Conservation (phyloP, 1,140 invertebrate genomes). For the Pissodes strobi region DNA sequence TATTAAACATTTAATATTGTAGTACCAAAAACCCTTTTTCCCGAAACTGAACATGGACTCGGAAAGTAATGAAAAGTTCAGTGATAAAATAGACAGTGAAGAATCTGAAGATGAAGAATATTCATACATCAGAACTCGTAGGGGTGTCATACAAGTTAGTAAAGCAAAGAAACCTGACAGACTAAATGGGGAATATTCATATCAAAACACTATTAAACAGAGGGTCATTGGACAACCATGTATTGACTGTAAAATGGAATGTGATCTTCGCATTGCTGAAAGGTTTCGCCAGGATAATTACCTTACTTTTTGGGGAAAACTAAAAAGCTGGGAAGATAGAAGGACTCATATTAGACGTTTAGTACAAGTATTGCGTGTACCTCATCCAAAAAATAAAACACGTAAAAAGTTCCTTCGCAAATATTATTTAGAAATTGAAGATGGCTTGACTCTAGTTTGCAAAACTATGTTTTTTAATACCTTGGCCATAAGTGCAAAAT, state of each 20-base stretch:
- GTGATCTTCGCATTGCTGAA: constrained; percentile 19
- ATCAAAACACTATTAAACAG: constrained; percentile 26
- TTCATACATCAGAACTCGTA: constrained; percentile 10
- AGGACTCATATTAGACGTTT: constrained; percentile 16
- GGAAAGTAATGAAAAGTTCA: neutral
- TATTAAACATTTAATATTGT: too few species aligned
- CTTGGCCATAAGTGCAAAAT: constrained; percentile 24
- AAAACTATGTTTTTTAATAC: constrained; percentile 32
- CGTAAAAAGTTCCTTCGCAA: constrained; percentile 27
- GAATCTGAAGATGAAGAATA: constrained; percentile 17
- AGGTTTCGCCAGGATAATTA: constrained; percentile 27
- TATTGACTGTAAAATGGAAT: constrained; percentile 24
- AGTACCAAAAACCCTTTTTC: too few species aligned
- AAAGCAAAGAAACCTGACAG: constrained; percentile 23
- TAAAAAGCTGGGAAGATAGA: constrained; percentile 26
- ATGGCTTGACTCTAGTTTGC: constrained; percentile 20
- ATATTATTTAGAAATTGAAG: constrained; percentile 26
- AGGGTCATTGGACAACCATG: constrained; percentile 27
- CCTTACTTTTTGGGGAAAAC: constrained; percentile 21
- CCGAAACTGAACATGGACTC: neutral
- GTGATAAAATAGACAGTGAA: constrained; percentile 4
- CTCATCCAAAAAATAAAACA: constrained; percentile 21
- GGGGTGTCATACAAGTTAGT: constrained; percentile 11
- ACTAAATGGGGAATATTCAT: constrained; percentile 23
- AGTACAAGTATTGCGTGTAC: constrained; percentile 9